Conservation (phyloP, 2,797 vertebrate genomes). For the Fratercula arctica region DNA sequence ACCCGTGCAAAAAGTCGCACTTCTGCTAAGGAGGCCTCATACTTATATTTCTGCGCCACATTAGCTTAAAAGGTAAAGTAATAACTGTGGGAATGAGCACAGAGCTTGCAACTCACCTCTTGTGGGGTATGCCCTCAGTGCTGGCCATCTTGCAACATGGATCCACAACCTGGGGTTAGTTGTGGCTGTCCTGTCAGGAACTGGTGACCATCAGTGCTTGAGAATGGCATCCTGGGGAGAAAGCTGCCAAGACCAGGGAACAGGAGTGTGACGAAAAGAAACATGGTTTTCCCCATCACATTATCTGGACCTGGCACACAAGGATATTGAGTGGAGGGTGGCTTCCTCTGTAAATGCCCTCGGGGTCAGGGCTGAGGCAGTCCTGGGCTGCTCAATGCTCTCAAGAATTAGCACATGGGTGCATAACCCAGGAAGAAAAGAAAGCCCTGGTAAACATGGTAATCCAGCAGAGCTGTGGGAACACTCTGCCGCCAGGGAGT, state of each 20-base stretch:
- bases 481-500: not conserved
- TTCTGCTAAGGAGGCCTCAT: not conserved
- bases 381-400: not conserved
- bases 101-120: not conserved
- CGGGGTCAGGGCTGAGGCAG: not conserved
- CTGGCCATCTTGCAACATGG: not conserved
- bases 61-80: not conserved
- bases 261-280: not conserved
- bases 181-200: not conserved
- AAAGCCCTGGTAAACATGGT: not conserved
- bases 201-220: not conserved
- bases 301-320: not conserved
- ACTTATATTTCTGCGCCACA: not conserved
- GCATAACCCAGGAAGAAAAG: not conserved
- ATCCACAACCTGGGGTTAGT: not conserved
- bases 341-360: not conserved
- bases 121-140: not conserved
- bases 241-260: not conserved
- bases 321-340: not conserved
- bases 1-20: not conserved
- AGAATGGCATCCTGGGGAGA: not conserved
- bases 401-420: not conserved
- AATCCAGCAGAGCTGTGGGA: not conserved
- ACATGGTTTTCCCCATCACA: not conserved
- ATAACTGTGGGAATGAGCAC: not conserved